Conservation (phyloP, 2,797 vertebrate genomes). For the Hemibagrus guttatus region DNA sequence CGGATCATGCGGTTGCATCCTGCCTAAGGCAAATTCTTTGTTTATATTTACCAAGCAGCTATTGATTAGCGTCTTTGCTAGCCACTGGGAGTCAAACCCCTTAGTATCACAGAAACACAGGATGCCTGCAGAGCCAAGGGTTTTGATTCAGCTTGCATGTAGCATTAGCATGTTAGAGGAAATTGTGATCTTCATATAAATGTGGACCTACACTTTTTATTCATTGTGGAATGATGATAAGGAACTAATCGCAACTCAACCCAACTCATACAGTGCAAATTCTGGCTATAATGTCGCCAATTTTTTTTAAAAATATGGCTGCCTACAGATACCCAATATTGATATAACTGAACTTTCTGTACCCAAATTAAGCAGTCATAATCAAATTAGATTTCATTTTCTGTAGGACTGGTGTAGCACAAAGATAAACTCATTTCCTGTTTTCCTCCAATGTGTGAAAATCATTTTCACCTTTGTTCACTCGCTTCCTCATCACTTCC, state of each 20-base stretch:
- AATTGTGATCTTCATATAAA: background rate
- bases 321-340: background rate
- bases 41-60: conserved; percentile 62
- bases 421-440: background rate
- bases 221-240: background rate
- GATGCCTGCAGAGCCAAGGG: conserved; percentile 31
- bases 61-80: conserved; percentile 66
- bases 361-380: background rate
- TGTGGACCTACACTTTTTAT: background rate
- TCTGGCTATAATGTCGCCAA: too few relatives aligned
- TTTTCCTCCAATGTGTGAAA: background rate
- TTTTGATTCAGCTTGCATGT: conserved; percentile 28
- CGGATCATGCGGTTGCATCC: conserved; percentile 52
- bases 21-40: conserved; percentile 59
- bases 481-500: background rate
- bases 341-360: background rate
- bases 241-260: background rate
- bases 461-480: background rate
- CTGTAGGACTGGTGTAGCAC: background rate
- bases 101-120: conserved; percentile 33
- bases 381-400: background rate
- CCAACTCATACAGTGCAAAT: too few relatives aligned
- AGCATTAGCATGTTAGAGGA: background rate
- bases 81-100: conserved; percentile 47
- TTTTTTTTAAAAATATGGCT: background rate